Evolutionary conservation across 2,797 vertebrate genomes (phyloP), one percentile per base, ranked within the genome.

Genomic region (Threskiornis aethiopicus): DNA sequence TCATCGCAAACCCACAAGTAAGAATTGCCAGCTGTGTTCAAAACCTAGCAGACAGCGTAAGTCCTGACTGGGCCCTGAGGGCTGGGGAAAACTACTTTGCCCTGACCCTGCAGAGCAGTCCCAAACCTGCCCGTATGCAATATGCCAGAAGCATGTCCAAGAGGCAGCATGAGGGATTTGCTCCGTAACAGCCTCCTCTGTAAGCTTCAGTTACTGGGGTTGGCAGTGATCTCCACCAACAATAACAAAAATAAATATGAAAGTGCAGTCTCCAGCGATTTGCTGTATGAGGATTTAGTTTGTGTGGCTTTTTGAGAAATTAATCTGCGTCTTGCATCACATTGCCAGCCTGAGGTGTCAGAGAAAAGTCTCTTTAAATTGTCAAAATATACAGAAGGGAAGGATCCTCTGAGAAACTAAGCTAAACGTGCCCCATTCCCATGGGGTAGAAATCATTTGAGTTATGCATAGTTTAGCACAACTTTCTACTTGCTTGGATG

Each of bases 161-260:
- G 78, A 93, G 97, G 95, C 92, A 87, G 92, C 93, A 84, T 70
- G 58, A 92, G 93, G 92, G 88, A 96, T 96, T 97, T 95, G 67
- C 82, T 93, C 51, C 5, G 2, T 44, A 89, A 62, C 89, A 91
- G 84, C 85, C 75, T 93, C 37, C 83, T 54, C 91, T 59, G 73
- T 76, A 90, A 96, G 83, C 91, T 94, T 95, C 96, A 89, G 39
- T 95, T 82, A 76, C 76, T 31, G 62, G 54, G 20, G 28, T 21
- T 97, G 96, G 95, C 96, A 96, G 91, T 79, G 93, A 96, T 93
- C 91, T 94, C 42, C 70, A 91, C 66, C 80, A 93, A 88, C 94
- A 96, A 79, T 81, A 96, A 94, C 91, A 97, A 72, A 95, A 96
- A 95, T 93, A 96, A 94, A 94, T 92, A 95, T 84, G 91, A 96